Base-by-base conservation (phyloP, 1,140 invertebrate genomes). In the Drosophila paulistorum region DNA sequence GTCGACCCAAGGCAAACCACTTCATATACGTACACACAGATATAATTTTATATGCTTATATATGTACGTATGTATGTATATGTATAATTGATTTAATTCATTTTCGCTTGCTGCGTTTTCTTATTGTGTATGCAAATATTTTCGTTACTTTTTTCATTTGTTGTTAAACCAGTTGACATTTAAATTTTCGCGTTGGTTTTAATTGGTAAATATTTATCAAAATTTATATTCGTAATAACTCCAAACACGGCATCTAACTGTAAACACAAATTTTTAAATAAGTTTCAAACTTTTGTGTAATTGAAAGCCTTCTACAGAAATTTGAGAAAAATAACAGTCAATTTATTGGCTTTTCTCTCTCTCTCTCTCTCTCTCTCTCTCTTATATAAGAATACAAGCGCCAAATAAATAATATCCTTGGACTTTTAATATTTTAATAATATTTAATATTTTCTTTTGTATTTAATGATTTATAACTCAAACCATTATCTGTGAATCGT, bases 131-230 rank as follows among this genome's bases (percentile, higher is more conserved):
- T 77, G 74, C 73, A 75, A 75, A 75, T 75, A 67, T 77, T 76
- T 77, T 42, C 1, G 26, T 76, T 75, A 75, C 74, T 64, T 54
- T 48, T 48, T 48, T 39, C 10, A 17, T 51, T 23, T 51, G 55
- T 65, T 57, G 17, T 1, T 77, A 77, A 77, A 77, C 74, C 74
- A 70, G 74, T 77, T 75, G 73, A 41, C 73, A 75, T 75, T 77
- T 76, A 65, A 68, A 65, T 68, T 60, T 61, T 66, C 48, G 65
- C 69, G 39, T 59, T 48, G 73, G 75, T 75, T 73, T 75, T 72
- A 75, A 75, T 75, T 75, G 75, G 58, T 72, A 17, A 76, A 76
- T 23, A 51, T 51, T 23, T 51, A 23, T 51, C 45, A 51, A 51
- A 51, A 23, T 51, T 51, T 51, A 48, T 23, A 51, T 23, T 10